Percentiles rank a stretch among this genome's conserved stretches.
These are phyloP conservation scores for Atlantisia rogersi DNA, from an alignment of 2,113 vertebrate genomes.

Conservation along the genomic window DNA sequence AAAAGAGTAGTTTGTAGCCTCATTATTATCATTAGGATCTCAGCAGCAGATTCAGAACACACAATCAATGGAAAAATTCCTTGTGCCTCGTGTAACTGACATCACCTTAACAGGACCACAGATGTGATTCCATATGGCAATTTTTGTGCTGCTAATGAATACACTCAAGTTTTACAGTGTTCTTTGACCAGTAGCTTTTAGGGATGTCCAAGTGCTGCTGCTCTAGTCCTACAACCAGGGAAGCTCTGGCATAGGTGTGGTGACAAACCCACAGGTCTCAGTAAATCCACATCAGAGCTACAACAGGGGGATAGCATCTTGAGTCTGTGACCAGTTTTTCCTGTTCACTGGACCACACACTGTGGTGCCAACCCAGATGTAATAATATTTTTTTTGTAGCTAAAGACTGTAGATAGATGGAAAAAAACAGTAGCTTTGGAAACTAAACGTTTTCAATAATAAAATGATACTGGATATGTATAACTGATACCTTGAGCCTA, in stretches of 20 bases:
- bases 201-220: background rate
- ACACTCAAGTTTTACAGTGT: background rate
- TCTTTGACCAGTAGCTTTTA: background rate
- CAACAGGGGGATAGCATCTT: background rate
- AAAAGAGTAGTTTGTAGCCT: background rate
- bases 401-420: background rate
- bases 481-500: background rate
- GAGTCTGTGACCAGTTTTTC: background rate
- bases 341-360: background rate
- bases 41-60: background rate
- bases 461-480: background rate
- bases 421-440: background rate
- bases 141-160: background rate
- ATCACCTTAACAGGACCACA: slow-evolving; percentile 4
- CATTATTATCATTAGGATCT: background rate
- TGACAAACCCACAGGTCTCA: background rate
- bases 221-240: background rate
- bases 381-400: background rate
- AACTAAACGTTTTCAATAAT: background rate
- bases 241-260: background rate
- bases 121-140: slow-evolving; percentile 27
- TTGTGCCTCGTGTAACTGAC: background rate
- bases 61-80: background rate
- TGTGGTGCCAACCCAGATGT: background rate
- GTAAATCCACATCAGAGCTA: accelerated